These are phyloP conservation scores for Scaptodrosophila latifasciaeformis DNA, from an alignment of 2,888 invertebrate species.

Conservation along the genomic window DNA sequence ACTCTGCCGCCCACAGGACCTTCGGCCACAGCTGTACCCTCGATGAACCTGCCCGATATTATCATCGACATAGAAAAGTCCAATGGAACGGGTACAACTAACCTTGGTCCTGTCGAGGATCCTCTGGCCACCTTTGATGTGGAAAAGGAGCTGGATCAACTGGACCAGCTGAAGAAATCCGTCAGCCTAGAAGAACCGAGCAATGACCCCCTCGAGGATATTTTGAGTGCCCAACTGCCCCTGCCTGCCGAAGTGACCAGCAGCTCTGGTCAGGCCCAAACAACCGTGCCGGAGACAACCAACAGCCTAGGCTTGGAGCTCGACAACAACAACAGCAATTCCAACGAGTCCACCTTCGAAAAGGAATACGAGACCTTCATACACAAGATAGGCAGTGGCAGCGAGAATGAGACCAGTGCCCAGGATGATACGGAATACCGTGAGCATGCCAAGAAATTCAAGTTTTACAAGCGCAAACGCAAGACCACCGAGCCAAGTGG, in stretches of 20 bases:
- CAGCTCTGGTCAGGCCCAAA: background rate
- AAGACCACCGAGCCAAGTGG: constrained; percentile 40
- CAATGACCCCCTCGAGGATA: constrained; percentile 6
- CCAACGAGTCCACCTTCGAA: constrained; percentile 68
- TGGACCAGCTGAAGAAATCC: constrained; percentile 24
- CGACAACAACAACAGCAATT: constrained; percentile 59
- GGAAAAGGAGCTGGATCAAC: constrained; percentile 68
- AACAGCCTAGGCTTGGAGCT: constrained; percentile 45
- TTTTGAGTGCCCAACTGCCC: background rate
- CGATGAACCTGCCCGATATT: constrained; percentile 73
- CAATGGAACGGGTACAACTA: constrained; percentile 28
- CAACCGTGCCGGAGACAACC: background rate
- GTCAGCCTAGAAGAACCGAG: background rate
- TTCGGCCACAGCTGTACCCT: constrained; percentile 58
- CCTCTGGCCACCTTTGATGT: constrained; percentile 67
- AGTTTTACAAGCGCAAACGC: constrained; percentile 67
- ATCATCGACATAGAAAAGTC: constrained; percentile 74
- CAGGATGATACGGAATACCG: constrained; percentile 32
- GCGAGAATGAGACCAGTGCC: constrained; percentile 28
- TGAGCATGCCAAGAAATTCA: constrained; percentile 55
- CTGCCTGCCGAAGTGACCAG: too few relatives aligned
- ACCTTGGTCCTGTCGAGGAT: constrained; percentile 33
- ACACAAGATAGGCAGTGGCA: constrained; percentile 61
- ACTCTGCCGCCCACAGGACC: constrained; percentile 53
- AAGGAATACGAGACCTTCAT: constrained; percentile 71